Evolutionary conservation across 2,113 vertebrate genomes (phyloP), one percentile per base, ranked within the genome.

Genomic region (Cettia cetti): DNA sequence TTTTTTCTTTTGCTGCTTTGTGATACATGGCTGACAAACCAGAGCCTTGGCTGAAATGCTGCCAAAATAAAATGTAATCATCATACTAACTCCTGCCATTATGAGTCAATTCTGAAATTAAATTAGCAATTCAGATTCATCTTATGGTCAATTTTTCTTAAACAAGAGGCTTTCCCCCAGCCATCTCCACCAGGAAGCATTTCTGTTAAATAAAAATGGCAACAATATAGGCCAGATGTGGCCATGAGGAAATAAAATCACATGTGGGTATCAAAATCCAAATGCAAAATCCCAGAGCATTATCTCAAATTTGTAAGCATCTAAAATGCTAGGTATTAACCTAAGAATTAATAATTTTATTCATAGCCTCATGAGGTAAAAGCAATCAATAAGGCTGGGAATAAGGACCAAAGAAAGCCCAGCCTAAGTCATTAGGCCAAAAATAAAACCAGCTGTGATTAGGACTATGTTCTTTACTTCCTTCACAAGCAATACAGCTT

Each of bases 91-190:
- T 86, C 57, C 76, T 94, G 71, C 39, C 42, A 87, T 72, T 91
- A 1, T 81, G 90, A 85, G 77, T 42, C 53, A 92, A 88, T 89
- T 93, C 88, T 94, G 80, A 96, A 95, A 94, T 90, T 81, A 75
- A 86, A 94, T 86, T 74, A 91, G 66, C 63, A 86, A 77, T 80
- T 89, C n/a, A 87, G 66, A 93, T 95, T 82, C 45, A 89, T 66
- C 53, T 76, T 56, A 77, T 7, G 60, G 90, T 57, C 71, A 92
- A 28, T n/a, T 1, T 0, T 35, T 76, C 49, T 70, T 64, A 78
- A 78, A 52, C 26, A 56, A 54, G 7, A 95, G n/a, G 27, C 26
- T 28, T 57, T 66, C 27, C n/a, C 20, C 49, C 53, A 49, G 60
- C 31, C 68, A 60, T 15, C 59, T 94, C 74, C 3, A 33, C 23